Evolutionary conservation across 37 sponge, comb jelly and placozoan genomes (phyloP).

Genomic region (Petrosia ficiformis): DNA sequence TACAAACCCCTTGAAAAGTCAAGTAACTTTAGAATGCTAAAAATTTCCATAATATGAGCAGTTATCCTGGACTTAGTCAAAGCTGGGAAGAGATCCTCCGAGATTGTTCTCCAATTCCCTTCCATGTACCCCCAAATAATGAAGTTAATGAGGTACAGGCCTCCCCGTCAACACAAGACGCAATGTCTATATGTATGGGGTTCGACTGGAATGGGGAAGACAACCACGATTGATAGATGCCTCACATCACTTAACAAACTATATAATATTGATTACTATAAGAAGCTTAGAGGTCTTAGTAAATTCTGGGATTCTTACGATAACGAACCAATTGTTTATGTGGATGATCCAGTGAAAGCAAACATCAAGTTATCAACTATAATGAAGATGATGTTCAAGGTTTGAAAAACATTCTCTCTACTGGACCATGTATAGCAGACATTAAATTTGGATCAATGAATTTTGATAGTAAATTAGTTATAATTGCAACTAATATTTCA

Average conservation of each 20-base stretch:
- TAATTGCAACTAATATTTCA: too few species aligned
- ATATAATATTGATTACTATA: background rate
- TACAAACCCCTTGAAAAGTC: too few species aligned
- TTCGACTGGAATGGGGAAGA: constrained; percentile 9
- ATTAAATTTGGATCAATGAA: too few species aligned
- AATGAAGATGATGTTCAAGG: background rate
- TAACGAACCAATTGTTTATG: constrained; percentile 1
- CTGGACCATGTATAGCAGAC: background rate
- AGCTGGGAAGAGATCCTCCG: too few species aligned
- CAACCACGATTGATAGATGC: background rate
- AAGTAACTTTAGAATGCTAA: too few species aligned
- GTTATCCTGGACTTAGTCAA: too few species aligned
- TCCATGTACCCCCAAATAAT: too few species aligned
- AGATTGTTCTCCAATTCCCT: too few species aligned
- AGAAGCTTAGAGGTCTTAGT: background rate
- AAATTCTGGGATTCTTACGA: constrained; percentile 35
- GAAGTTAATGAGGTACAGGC: too few species aligned
- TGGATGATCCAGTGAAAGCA: constrained; percentile 15
- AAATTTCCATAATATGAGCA: too few species aligned
- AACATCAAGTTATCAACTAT: background rate
- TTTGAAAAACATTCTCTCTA: background rate
- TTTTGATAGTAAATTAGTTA: too few species aligned
- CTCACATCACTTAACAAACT: background rate
- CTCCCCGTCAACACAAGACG: too few species aligned
- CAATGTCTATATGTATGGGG: constrained; percentile 5